Evolutionary conservation across 2,113 vertebrate species (phyloP).

Genomic region (Proteles cristata): DNA sequence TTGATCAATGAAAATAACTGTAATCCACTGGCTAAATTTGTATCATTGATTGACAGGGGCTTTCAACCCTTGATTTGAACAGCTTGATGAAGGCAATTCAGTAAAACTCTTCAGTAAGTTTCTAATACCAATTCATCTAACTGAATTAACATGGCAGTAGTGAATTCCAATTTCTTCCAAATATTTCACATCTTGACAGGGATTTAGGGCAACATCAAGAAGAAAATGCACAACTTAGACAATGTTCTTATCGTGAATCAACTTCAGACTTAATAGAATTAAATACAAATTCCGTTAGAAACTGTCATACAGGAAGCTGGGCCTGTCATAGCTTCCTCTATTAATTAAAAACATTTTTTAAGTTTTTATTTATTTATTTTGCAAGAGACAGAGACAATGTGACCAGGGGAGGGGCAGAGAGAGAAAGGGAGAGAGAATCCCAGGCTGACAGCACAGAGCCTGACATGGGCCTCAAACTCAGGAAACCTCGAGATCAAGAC

Average conservation of each 20-base stretch:
- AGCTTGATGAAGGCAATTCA: slow-evolving; percentile 22
- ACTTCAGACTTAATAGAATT: background rate
- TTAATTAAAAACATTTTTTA: background rate
- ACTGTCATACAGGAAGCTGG: background rate
- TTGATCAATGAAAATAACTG: slow-evolving; percentile 42
- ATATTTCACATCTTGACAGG: background rate
- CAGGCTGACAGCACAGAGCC: no score
- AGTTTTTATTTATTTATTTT: no score
- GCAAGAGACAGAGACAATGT: no score
- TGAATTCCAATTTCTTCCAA: slow-evolving; percentile 36
- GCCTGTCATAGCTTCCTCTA: background rate
- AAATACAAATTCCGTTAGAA: slow-evolving; percentile 29
- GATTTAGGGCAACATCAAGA: slow-evolving; percentile 19
- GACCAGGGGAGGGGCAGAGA: no score
- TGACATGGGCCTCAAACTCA: no score
- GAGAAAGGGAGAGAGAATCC: no score
- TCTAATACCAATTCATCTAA: background rate
- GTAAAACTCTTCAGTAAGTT: slow-evolving; percentile 36
- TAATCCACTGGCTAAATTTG: slow-evolving; percentile 55
- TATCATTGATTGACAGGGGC: background rate
- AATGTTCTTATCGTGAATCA: background rate
- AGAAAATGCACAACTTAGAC: slow-evolving; percentile 26
- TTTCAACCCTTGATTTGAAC: slow-evolving; percentile 62
- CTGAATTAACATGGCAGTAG: background rate
- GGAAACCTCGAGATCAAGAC: no score